Evolutionary conservation across 2,888 invertebrate genomes (phyloP).

Genomic region (Anodontia alba): DNA sequence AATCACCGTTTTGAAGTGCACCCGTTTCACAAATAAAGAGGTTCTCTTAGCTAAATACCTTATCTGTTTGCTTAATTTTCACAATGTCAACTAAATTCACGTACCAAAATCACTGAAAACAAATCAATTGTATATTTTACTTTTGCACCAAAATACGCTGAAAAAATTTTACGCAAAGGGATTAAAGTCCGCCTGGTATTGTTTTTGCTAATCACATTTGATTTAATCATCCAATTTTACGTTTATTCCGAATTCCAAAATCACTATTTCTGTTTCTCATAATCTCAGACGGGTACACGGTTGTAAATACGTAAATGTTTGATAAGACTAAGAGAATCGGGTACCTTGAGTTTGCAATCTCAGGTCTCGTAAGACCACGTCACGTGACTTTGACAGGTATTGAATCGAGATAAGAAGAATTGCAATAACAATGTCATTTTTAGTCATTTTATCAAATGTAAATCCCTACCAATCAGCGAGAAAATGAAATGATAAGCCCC

Average conservation of each 20-base stretch:
- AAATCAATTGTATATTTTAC: no score
- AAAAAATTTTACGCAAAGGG: not conserved
- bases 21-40: not conserved
- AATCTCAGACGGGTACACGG: not conserved
- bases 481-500: slow-evolving; percentile 49
- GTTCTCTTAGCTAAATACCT: not conserved
- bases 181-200: not conserved
- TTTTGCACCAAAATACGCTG: no score
- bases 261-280: slow-evolving; percentile 12
- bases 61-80: no score
- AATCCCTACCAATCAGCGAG: slow-evolving; percentile 55
- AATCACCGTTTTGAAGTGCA: not conserved
- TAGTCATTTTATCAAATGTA: slow-evolving; percentile 62
- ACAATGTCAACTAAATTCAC: no score
- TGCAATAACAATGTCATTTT: slow-evolving; percentile 67
- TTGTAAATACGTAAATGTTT: slow-evolving; percentile 8
- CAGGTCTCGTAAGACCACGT: slow-evolving; percentile 41
- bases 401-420: slow-evolving; percentile 54
- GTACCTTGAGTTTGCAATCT: slow-evolving; percentile 49
- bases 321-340: slow-evolving; percentile 21
- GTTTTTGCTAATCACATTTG: not conserved
- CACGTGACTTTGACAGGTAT: slow-evolving; percentile 65
- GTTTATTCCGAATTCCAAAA: not conserved
- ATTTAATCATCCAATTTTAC: not conserved
- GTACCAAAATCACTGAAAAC: no score